Conservation (phyloP, 37 sponge, comb jelly and placozoan genomes). For the Theonella swinhoei region DNA sequence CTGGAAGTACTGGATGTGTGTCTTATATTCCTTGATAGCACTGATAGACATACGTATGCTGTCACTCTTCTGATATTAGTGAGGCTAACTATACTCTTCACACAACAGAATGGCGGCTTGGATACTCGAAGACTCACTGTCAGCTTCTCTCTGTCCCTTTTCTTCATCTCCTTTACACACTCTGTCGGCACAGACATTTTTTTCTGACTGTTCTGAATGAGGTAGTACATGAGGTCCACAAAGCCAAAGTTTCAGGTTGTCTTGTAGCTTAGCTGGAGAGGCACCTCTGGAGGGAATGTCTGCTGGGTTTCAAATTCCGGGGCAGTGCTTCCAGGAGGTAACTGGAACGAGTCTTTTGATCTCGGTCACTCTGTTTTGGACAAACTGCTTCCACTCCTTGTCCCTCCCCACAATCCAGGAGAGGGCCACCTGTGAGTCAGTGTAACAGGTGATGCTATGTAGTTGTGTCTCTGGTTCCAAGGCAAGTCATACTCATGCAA, state of each 20-base stretch:
- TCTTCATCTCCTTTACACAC: constrained; percentile 4
- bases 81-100: too few species aligned
- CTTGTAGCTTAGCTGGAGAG: not conserved
- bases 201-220: not conserved
- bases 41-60: constrained; percentile 3
- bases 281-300: constrained; percentile 6
- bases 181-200: not conserved
- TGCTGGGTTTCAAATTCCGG: not conserved
- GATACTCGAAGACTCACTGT: too few species aligned
- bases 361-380: not conserved
- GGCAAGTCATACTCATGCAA: not conserved
- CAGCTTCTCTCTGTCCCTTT: not conserved
- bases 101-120: too few species aligned
- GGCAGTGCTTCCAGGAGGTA: not conserved
- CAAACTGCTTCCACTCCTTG: not conserved
- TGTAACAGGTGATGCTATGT: too few species aligned
- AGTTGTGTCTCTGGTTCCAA: constrained; percentile 19
- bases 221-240: not conserved
- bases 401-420: not conserved
- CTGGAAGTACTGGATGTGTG: not conserved
- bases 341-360: not conserved
- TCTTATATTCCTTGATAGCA: not conserved
- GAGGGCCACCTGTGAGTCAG: too few species aligned
- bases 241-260: constrained; percentile 4
- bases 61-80: constrained; percentile 1